Evolutionary conservation across 2,797 vertebrate genomes (phyloP), one percentile per base, ranked within the genome.

Genomic region (Leucoraja ocellata): DNA sequence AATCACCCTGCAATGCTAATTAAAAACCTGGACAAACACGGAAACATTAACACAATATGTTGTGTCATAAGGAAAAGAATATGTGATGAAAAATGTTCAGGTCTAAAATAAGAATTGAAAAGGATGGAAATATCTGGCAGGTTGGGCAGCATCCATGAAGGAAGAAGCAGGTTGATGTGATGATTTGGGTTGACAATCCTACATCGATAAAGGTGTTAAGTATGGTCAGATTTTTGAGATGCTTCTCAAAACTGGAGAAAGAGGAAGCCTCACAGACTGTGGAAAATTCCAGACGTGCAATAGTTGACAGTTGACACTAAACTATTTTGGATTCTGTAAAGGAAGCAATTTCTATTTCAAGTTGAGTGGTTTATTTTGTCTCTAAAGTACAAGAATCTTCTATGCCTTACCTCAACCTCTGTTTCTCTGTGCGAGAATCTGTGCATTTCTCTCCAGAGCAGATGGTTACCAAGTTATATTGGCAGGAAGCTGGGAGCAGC

Each of bases 401-500:
- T 28, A 28, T 58, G 13, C 28, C 7, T 86, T 86, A 25, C 28
- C 61, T 86, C 14, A n/a, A 7, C 63, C 63, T 61, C 13, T 61
- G 81, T 65, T 63, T 86, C 83, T 65, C 83, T 61, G 83, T 63
- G 58, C 63, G 61, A 61, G 83, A 65, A n/a, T 86, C 61, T 86
- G n/a, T n/a, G 58, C 58, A 18, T 28, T 63, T 63, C 54, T 63
- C n/a, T 61, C 61, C 83, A 28, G n/a, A 65, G 61, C 83, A 86
- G 83, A 86, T 86, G 83, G 83, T 86, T 65, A 86, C 83, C n/a
- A n/a, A 86, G 83, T 63, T 63, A 63, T 28, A 32, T 86, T 86
- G 83, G 83, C 83, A 86, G 83, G 63, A 86, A 86, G 83, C 83
- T 65, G 58, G 83, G 83, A 86, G 83, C 83, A 86, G 83, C 83